Percentiles rank a stretch among this genome's conserved stretches.
These are phyloP conservation scores for Nanorana parkeri DNA, from an alignment of 2,113 vertebrate species.

Conservation along the genomic window DNA sequence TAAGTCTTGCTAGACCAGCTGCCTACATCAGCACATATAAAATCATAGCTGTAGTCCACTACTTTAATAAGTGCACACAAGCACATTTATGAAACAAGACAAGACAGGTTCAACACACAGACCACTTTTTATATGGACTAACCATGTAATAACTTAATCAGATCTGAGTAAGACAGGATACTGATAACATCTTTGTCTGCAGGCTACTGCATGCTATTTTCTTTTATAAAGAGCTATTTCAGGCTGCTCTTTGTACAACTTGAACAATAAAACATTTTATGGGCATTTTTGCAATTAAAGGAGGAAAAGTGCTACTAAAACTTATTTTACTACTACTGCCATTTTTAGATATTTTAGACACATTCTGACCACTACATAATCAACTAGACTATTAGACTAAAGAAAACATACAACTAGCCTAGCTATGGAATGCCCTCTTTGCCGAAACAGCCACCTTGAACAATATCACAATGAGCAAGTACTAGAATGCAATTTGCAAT, in stretches of 20 bases:
- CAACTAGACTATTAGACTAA: too few species aligned
- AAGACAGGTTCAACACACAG: constrained; percentile 8
- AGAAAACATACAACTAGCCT: too few species aligned
- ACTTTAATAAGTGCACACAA: not conserved
- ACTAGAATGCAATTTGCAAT: too few species aligned
- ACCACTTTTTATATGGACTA: constrained; percentile 56
- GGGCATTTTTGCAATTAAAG: constrained; percentile 73
- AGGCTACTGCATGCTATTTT: constrained; percentile 81
- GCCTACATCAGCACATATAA: not conserved
- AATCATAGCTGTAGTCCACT: not conserved
- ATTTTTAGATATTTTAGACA: constrained; percentile 79
- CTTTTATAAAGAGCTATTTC: constrained; percentile 80
- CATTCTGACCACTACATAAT: too few species aligned
- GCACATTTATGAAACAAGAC: constrained; percentile 19
- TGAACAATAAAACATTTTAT: constrained; percentile 85
- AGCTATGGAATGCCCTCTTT: too few species aligned
- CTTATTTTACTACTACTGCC: constrained; percentile 76
- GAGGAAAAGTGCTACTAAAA: constrained; percentile 66
- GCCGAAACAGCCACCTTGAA: too few species aligned
- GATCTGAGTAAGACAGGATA: constrained; percentile 74
- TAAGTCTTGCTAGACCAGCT: not conserved
- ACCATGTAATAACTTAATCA: constrained; percentile 76
- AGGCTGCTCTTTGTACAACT: constrained; percentile 76
- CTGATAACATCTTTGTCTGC: constrained; percentile 80
- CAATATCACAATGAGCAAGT: too few species aligned